These are phyloP conservation scores for Trichopoda pennipes DNA, from an alignment of 2,888 invertebrate genomes.

Conservation along the genomic window DNA sequence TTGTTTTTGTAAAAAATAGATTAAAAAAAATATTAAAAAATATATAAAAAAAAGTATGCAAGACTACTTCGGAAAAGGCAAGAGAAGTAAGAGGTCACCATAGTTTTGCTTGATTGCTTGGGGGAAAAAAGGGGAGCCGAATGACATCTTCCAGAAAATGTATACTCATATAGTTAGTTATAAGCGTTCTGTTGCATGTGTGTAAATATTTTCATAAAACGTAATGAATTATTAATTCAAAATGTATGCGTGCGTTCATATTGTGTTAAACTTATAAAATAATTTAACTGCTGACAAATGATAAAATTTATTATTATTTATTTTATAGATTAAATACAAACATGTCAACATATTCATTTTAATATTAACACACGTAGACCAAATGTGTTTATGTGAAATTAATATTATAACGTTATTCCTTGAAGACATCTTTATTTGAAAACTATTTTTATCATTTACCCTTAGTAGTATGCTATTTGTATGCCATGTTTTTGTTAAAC, in stretches of 20 bases:
- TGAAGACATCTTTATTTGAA: neutral
- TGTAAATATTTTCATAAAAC: constrained; percentile 36
- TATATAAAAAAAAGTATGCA: neutral
- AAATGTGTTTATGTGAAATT: no score
- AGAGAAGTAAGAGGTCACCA: constrained; percentile 32
- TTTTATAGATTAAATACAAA: constrained; percentile 55
- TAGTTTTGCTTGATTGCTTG: constrained; percentile 18
- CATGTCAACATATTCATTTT: constrained; percentile 6
- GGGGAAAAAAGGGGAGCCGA: neutral
- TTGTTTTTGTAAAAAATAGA: neutral
- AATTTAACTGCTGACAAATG: constrained; percentile 79
- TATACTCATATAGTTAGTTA: neutral
- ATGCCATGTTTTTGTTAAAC: constrained; percentile 31
- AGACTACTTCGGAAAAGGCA: neutral
- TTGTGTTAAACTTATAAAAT: constrained; percentile 71
- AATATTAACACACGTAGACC: neutral
- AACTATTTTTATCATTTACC: constrained; percentile 43
- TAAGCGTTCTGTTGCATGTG: neutral
- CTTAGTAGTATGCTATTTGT: neutral
- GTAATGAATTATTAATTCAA: constrained; percentile 76
- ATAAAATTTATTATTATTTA: constrained; percentile 79
- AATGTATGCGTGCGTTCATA: constrained; percentile 48
- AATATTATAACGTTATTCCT: neutral
- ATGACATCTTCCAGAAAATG: neutral
- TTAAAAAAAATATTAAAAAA: neutral